Percentiles rank a stretch among this genome's conserved stretches.
Conservation (phyloP, 2,113 vertebrate species). For the Psophia crepitans region DNA sequence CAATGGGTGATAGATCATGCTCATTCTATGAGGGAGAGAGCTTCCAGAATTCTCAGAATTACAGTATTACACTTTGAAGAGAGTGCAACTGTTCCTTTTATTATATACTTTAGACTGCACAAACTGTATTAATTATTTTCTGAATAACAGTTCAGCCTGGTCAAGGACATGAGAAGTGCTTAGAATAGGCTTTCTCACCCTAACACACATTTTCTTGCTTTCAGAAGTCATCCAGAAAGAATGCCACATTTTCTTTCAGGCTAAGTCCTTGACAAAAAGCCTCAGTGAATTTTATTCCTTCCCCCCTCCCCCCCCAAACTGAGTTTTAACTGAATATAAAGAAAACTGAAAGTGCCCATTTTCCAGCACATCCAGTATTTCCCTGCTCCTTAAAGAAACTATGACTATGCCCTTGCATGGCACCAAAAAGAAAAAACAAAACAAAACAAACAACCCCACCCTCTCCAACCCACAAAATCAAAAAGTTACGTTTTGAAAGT, state of each 20-base stretch:
- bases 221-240: background rate
- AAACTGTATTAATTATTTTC: background rate
- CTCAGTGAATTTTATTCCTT: background rate
- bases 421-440: background rate
- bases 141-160: background rate
- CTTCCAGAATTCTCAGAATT: background rate
- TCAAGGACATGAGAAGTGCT: background rate
- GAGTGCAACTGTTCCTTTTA: background rate
- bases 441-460: background rate
- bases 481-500: background rate
- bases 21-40: background rate
- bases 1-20: background rate
- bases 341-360: background rate
- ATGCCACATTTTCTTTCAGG: background rate
- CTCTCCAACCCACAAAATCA: background rate
- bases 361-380: background rate
- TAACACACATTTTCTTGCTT: background rate
- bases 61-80: background rate
- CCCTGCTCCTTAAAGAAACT: background rate
- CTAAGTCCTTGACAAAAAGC: background rate
- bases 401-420: background rate
- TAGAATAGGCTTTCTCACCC: background rate
- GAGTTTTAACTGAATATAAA: background rate
- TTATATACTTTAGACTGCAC: background rate
- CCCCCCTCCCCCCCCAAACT: accelerated